Evolutionary conservation across 2,888 invertebrate genomes (phyloP).

Genomic region (Leptinotarsa haldemani): DNA sequence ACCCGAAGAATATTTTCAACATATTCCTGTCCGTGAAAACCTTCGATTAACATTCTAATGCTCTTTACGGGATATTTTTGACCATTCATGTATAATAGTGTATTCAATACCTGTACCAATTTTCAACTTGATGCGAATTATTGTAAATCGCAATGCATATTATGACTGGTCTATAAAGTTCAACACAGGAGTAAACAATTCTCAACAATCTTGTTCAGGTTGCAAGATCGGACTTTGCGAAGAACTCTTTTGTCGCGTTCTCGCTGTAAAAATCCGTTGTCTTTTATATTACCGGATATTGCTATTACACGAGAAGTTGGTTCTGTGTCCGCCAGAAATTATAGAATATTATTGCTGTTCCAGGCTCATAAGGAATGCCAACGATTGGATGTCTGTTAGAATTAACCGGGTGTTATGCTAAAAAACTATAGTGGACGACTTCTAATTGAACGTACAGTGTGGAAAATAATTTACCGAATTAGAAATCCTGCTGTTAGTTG

Average conservation of each 20-base stretch:
- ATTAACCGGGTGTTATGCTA: background rate
- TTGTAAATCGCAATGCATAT: too few relatives aligned
- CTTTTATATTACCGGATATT: slow-evolving; percentile 39
- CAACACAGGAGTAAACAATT: background rate
- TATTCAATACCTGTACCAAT: too few relatives aligned
- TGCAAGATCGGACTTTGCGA: background rate
- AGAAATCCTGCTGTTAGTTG: too few relatives aligned
- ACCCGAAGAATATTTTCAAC: too few relatives aligned
- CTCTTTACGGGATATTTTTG: too few relatives aligned
- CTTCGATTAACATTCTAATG: too few relatives aligned
- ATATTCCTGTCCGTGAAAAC: too few relatives aligned
- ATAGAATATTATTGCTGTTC: slow-evolving; percentile 34
- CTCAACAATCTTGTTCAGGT: background rate
- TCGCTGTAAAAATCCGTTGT: slow-evolving; percentile 19
- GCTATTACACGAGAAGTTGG: slow-evolving; percentile 32
- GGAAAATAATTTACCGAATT: too few relatives aligned
- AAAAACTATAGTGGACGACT: background rate
- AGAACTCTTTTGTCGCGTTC: slow-evolving; percentile 1
- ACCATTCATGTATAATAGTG: too few relatives aligned
- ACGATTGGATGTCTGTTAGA: background rate
- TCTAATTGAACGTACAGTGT: background rate
- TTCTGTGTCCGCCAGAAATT: slow-evolving; percentile 31
- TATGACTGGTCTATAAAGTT: too few relatives aligned
- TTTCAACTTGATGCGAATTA: too few relatives aligned
- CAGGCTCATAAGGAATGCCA: slow-evolving; percentile 29